phyloP scores from a whole-genome alignment of 2,888 invertebrate species.

The Thumatha senex region DNA sequence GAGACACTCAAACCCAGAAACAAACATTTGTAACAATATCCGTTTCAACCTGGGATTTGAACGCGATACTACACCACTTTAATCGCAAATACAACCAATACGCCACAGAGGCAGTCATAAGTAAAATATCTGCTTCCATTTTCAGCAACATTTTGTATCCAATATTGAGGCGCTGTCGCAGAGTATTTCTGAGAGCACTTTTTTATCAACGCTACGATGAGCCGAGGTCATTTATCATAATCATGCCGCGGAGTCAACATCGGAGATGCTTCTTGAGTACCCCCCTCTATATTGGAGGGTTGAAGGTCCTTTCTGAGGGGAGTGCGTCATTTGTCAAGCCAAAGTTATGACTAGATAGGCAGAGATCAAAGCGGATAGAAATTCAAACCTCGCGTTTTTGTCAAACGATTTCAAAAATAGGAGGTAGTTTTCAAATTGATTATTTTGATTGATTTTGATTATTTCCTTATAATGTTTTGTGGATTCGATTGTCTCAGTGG shows the following conservation, averaged over 20 bases:
- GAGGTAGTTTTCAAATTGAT: no score
- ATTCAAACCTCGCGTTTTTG: not conserved
- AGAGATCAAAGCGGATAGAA: constrained; percentile 1
- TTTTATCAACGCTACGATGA: constrained; percentile 35
- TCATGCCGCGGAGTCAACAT: constrained; percentile 33
- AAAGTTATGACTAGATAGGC: constrained; percentile 31
- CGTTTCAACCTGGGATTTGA: no score
- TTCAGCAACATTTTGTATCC: not conserved
- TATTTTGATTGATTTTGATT: no score
- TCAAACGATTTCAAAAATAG: not conserved
- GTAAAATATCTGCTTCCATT: not conserved
- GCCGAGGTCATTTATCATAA: constrained; percentile 43
- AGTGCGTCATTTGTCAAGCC: constrained; percentile 35
- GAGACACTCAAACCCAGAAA: no score
- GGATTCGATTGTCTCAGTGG: no score
- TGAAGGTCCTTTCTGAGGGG: constrained; percentile 22
- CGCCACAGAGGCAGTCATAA: no score
- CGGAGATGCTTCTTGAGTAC: constrained; percentile 20
- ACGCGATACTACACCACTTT: no score
- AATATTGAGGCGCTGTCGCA: not conserved
- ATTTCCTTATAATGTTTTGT: no score
- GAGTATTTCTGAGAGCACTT: constrained; percentile 13
- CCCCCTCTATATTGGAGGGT: constrained; percentile 5
- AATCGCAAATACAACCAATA: no score
- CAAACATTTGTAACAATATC: no score